Conservation (phyloP, 2,888 invertebrate genomes). For the Eilema caniola region DNA sequence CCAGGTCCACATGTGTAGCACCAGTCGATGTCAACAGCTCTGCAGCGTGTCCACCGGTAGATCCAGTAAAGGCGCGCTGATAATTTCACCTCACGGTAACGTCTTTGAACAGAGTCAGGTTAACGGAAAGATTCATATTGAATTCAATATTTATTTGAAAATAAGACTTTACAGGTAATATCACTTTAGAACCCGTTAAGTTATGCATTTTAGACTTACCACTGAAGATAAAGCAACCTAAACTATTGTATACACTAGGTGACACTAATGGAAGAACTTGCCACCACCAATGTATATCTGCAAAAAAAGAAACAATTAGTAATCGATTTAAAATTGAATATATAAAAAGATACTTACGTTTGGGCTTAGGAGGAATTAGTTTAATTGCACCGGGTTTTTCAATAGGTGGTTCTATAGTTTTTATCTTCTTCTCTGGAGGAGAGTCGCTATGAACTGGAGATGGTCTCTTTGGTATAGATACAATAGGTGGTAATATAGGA, state of each 20-base stretch:
- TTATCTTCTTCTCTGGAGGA: conserved; percentile 93
- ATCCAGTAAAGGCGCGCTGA: conserved; percentile 65
- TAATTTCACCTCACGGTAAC: conserved; percentile 62
- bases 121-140: conserved; percentile 76
- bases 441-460: conserved; percentile 82
- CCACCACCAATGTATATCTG: conserved; percentile 69
- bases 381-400: conserved; percentile 94
- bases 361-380: conserved; percentile 94
- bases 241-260: conserved; percentile 64
- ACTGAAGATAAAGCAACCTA: conserved; percentile 69
- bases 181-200: conserved; percentile 75
- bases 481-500: conserved; percentile 77
- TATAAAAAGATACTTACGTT: conserved; percentile 92
- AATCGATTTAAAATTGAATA: conserved; percentile 46
- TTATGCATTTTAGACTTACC: conserved; percentile 86
- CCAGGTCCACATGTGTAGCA: conserved; percentile 62
- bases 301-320: conserved; percentile 78
- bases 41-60: conserved; percentile 67
- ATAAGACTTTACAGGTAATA: conserved; percentile 77
- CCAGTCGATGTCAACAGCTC: conserved; percentile 63
- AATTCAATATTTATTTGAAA: conserved; percentile 82
- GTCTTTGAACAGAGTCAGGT: conserved; percentile 77
- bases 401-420: conserved; percentile 86
- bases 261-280: conserved; percentile 50
- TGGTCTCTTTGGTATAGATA: conserved; percentile 80